Evolutionary conservation across 1,140 invertebrate species (phyloP).

Genomic region (Bactericera cockerelli): DNA sequence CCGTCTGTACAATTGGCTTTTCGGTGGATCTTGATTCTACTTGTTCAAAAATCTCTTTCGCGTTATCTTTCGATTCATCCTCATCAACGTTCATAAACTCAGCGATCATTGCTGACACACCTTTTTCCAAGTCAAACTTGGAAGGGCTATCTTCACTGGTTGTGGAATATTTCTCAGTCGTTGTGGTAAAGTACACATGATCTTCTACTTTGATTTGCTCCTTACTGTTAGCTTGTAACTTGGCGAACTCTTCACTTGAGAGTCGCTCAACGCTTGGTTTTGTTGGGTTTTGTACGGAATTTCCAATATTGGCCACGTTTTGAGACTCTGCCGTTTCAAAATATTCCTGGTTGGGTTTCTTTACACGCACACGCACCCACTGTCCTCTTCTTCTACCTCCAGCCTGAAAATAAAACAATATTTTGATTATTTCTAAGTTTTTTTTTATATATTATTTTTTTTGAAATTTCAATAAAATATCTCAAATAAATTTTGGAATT

Average conservation of each 20-base stretch:
- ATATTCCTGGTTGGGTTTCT: constrained; percentile 33
- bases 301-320: constrained; percentile 28
- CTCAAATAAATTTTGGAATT: no score
- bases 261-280: background rate
- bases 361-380: constrained; percentile 40
- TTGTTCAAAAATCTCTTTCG: background rate
- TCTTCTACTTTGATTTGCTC: background rate
- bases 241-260: background rate
- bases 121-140: background rate
- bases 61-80: constrained; percentile 5
- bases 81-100: constrained; percentile 1
- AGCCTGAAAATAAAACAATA: constrained; percentile 10
- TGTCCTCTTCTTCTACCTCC: constrained; percentile 33
- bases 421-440: no score
- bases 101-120: constrained; percentile 9
- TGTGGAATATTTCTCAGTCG: background rate
- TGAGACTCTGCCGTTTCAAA: constrained; percentile 53
- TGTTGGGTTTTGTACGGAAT: constrained; percentile 25
- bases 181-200: constrained; percentile 3
- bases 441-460: no score
- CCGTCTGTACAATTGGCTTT: background rate
- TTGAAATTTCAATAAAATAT: no score
- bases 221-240: background rate
- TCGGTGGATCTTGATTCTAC: background rate
- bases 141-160: background rate